Conservation (phyloP, 2,113 vertebrate species). For the Sinocyclocheilus rhinocerous region DNA sequence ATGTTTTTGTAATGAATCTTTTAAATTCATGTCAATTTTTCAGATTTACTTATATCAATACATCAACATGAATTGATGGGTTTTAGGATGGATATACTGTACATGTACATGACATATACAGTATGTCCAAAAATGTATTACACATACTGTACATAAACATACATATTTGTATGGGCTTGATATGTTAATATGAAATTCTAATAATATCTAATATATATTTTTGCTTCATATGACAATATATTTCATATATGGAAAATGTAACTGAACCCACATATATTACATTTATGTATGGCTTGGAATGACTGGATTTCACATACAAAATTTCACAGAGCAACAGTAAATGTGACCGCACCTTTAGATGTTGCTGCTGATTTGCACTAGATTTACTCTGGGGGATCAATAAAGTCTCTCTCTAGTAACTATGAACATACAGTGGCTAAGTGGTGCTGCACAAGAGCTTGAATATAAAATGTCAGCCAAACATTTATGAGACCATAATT, state of each 20-base stretch:
- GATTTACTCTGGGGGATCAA: neutral
- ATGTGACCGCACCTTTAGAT: neutral
- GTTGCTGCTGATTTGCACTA: neutral
- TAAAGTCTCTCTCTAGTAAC: slow-evolving; percentile 3
- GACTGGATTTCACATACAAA: too few relatives aligned
- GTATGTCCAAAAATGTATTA: too few relatives aligned
- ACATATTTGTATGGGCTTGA: too few relatives aligned
- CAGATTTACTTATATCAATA: too few relatives aligned
- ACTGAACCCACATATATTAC: neutral
- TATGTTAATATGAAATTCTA: neutral
- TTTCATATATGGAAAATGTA: neutral
- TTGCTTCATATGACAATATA: too few relatives aligned
- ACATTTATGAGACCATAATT: slow-evolving; percentile 36
- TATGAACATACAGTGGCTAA: neutral
- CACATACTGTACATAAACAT: too few relatives aligned
- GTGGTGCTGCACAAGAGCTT: neutral
- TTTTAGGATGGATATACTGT: too few relatives aligned
- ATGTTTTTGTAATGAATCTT: too few relatives aligned
- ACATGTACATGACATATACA: too few relatives aligned
- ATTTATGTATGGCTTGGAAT: neutral
- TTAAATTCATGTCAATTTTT: too few relatives aligned
- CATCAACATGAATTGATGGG: too few relatives aligned
- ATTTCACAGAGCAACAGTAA: neutral
- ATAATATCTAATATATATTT: too few relatives aligned
- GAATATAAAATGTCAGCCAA: slow-evolving; percentile 33